phyloP scores from a whole-genome alignment of 2,888 invertebrate species.

The Calliopum simillimum region DNA sequence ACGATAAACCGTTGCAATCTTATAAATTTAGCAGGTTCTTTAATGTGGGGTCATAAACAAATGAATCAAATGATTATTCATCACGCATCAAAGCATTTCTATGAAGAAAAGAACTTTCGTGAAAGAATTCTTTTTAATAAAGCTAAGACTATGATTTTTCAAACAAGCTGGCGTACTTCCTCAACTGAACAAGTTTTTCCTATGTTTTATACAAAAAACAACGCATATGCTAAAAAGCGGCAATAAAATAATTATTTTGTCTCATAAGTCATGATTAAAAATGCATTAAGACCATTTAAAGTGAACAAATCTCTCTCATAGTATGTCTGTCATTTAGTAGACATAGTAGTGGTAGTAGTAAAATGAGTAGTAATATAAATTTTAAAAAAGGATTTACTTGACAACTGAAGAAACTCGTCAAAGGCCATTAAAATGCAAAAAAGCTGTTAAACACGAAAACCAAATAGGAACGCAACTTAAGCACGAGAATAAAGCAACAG shows the following conservation, averaged over 20 bases:
- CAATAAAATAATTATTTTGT: conserved; percentile 25
- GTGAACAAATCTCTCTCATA: conserved; percentile 12
- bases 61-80: no score
- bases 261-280: conserved; percentile 18
- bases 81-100: no score
- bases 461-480: neutral
- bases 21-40: no score
- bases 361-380: neutral
- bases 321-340: neutral
- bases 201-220: neutral
- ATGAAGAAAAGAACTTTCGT: no score
- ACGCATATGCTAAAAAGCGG: neutral
- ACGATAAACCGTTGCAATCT: no score
- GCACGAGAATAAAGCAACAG: neutral
- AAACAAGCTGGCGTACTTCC: no score
- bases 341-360: neutral
- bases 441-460: neutral
- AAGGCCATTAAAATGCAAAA: conserved; percentile 23
- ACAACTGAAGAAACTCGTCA: conserved; percentile 26
- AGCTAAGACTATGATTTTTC: no score
- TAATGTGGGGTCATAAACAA: no score
- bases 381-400: neutral
- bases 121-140: no score
- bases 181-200: no score
- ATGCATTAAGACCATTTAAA: conserved; percentile 23